Evolutionary conservation across 1,140 invertebrate genomes (phyloP), one percentile per base, ranked within the genome.

Genomic region (Caenorhabditis briggsae): DNA sequence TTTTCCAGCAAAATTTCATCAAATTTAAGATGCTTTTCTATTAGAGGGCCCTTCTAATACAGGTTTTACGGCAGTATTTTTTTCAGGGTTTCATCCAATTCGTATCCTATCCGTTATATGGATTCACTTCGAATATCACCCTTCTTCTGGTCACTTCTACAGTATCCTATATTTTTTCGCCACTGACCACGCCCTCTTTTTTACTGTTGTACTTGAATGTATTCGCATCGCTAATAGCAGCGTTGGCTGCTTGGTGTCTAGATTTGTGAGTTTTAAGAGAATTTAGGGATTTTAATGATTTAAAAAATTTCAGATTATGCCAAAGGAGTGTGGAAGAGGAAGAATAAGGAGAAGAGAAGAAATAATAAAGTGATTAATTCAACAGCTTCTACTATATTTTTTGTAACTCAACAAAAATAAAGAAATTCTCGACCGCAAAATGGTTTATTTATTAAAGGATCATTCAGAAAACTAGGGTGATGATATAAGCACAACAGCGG

Each of bases 41-140:
- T 33, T 33, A 33, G 33, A 64, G 8, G 5, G 59, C 59, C 20
- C 20, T 33, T 33, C 5, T 11, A 58, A 7, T 18, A 58, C 5
- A 46, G 41, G n/a, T n/a, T n/a, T n/a, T n/a, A 50, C 11, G 2
- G 16, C 16, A 1, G 0, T 50, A 8, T 50, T 53, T 18, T 50
- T 78, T 70, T 5, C 70, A 78, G 70, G 70, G 70, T 50, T 78
- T 78, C 70, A 78, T 78, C 11, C 70, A 78, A 53, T 78, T 78
- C n/a, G 70, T 78, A 0, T 78, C 70, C 8, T 78, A 78, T 23
- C 70, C 70, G 0, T 33, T 78, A 14, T 78, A 78, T 78, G 70
- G 70, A 3, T 78, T 78, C 70, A 78, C 70, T 50, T 78, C 70
- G 16, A 78, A 78, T 78, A n/a, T 78, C 33, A 43, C 70, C 11